Evolutionary conservation across 2,113 vertebrate species (phyloP).

Genomic region (Micronycteris hirsuta): DNA sequence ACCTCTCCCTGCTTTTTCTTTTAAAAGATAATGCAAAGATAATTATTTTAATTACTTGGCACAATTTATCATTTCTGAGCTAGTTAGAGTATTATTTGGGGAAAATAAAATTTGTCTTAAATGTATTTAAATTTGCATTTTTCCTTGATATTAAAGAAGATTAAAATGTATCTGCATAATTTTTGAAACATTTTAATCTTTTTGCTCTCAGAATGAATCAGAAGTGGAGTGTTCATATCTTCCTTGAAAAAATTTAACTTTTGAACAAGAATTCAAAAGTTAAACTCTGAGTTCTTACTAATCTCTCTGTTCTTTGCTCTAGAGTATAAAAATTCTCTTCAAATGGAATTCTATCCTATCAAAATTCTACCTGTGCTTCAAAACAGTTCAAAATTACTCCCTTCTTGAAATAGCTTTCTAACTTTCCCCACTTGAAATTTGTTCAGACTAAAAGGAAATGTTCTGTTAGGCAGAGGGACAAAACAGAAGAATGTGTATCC

Average conservation of each 20-base stretch:
- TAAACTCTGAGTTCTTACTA: background rate
- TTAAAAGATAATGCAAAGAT: constrained; percentile 9
- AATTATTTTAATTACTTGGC: constrained; percentile 40
- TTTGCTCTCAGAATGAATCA: constrained; percentile 15
- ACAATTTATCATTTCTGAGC: constrained; percentile 2
- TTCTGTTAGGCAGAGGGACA: background rate
- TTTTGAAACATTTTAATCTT: constrained; percentile 12
- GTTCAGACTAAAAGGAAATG: background rate
- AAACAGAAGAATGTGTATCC: background rate
- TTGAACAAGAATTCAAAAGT: background rate
- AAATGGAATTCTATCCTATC: background rate
- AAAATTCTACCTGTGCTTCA: background rate
- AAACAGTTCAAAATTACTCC: background rate
- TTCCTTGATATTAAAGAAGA: constrained; percentile 34
- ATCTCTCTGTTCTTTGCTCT: background rate
- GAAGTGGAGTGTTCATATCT: background rate
- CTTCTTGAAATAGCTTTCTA: background rate
- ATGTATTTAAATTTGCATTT: constrained; percentile 24
- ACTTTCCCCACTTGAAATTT: background rate
- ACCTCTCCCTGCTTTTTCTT: constrained; percentile 1
- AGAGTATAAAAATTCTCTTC: background rate
- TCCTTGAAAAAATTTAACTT: background rate
- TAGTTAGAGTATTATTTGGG: background rate
- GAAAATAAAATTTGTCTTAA: constrained; percentile 16
- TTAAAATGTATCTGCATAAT: background rate